Conservation (phyloP, 53 echinoderm and acorn worm species). For the Apostichopus leukothele region DNA sequence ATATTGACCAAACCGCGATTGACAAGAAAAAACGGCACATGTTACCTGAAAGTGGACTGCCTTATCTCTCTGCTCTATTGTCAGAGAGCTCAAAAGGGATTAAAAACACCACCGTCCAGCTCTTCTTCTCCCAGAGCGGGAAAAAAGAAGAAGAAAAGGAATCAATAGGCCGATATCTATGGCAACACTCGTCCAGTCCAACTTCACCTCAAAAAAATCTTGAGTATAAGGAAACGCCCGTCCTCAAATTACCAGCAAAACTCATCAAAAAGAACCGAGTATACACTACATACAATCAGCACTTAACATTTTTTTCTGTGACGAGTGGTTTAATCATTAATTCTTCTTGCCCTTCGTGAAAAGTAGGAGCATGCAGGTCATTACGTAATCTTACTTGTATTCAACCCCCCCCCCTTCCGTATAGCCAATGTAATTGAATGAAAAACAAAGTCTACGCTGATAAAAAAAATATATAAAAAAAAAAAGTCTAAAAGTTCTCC, state of each 20-base stretch:
- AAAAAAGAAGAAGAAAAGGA: background rate
- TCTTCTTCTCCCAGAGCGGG: background rate
- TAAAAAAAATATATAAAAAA: background rate
- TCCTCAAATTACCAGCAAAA: background rate
- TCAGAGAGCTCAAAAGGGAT: constrained; percentile 13
- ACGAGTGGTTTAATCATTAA: constrained; percentile 25
- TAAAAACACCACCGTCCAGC: background rate
- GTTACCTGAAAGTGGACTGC: constrained; percentile 20
- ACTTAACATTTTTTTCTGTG: background rate
- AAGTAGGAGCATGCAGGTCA: background rate
- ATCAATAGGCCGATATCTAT: constrained; percentile 38
- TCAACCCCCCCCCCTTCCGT: background rate
- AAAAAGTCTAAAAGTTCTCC: background rate
- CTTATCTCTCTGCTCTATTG: constrained; percentile 5
- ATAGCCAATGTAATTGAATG: background rate
- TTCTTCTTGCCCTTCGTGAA: constrained; percentile 18
- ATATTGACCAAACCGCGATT: constrained; percentile 9
- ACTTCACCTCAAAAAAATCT: background rate
- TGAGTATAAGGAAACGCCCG: background rate
- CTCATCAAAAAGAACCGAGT: background rate
- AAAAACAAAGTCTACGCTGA: background rate
- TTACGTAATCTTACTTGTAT: constrained; percentile 28
- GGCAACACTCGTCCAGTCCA: background rate
- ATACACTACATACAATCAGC: background rate
- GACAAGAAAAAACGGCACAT: constrained; percentile 26